These are phyloP conservation scores for Spea hammondii DNA, from an alignment of 2,797 vertebrate species.

Conservation along the genomic window DNA sequence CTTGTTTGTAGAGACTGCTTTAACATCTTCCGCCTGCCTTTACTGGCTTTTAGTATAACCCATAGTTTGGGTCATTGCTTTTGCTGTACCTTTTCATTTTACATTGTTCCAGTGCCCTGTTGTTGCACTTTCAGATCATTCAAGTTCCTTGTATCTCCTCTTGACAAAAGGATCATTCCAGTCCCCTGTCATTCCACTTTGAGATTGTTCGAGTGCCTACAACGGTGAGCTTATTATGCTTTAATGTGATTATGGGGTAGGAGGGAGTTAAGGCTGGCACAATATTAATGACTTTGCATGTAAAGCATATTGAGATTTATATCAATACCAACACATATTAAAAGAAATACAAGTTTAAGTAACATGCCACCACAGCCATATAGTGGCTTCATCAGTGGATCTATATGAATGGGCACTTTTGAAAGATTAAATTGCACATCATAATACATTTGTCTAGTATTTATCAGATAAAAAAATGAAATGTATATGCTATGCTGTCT, in stretches of 20 bases:
- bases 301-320: constrained; percentile 22
- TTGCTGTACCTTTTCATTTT: constrained; percentile 65
- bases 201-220: constrained; percentile 53
- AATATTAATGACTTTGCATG: constrained; percentile 36
- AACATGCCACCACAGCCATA: not conserved
- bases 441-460: too few relatives aligned
- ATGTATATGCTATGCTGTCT: too few relatives aligned
- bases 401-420: too few relatives aligned
- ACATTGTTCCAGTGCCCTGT: constrained; percentile 63
- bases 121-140: constrained; percentile 62
- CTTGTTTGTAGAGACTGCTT: constrained; percentile 22
- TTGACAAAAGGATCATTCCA: constrained; percentile 70
- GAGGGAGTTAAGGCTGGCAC: constrained; percentile 30
- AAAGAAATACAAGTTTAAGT: not conserved
- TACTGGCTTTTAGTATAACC: constrained; percentile 9
- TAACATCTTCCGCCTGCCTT: constrained; percentile 23
- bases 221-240: constrained; percentile 52
- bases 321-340: not conserved
- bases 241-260: constrained; percentile 49
- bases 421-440: too few relatives aligned
- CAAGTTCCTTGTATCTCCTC: constrained; percentile 63
- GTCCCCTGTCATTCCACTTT: constrained; percentile 55
- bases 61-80: constrained; percentile 55
- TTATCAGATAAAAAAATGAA: too few relatives aligned
- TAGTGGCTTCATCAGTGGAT: too few relatives aligned